A percentile compares a stretch with the other conserved stretches of the same genome.
Conservation (phyloP, 2,113 vertebrate species). For the Raja brachyura region DNA sequence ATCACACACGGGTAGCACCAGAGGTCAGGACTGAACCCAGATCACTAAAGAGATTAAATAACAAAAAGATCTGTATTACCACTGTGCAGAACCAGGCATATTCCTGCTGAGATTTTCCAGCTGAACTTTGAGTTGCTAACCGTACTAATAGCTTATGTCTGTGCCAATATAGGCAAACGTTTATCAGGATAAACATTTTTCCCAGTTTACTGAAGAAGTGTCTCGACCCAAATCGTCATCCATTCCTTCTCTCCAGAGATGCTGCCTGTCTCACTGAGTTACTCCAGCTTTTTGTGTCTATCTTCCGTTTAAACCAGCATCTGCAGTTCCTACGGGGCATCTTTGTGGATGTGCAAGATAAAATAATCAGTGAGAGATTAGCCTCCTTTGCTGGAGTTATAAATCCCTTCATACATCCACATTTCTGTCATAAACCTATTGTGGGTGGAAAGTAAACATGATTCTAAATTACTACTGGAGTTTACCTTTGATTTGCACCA, state of each 20-base stretch:
- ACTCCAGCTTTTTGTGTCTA: too few relatives aligned
- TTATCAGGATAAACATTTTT: not conserved
- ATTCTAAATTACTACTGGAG: not conserved
- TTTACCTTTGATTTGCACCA: not conserved
- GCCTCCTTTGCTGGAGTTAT: not conserved
- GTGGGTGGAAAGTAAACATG: slow-evolving; percentile 11
- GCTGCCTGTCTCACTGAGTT: too few relatives aligned
- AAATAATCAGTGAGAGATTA: not conserved
- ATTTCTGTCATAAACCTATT: not conserved
- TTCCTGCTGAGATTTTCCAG: not conserved
- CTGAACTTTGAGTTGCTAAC: not conserved
- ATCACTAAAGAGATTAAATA: too few relatives aligned
- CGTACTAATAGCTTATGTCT: not conserved
- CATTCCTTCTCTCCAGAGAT: too few relatives aligned
- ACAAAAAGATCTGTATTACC: too few relatives aligned
- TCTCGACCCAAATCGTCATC: too few relatives aligned
- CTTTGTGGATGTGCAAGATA: not conserved
- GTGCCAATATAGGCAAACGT: not conserved
- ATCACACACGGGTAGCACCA: too few relatives aligned
- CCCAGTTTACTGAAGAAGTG: not conserved
- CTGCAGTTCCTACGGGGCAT: not conserved
- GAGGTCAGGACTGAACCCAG: too few relatives aligned
- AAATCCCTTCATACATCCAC: not conserved
- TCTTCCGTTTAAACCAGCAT: too few relatives aligned
- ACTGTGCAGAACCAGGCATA: not conserved